Percentiles rank a stretch among this genome's conserved stretches.
Evolutionary conservation across 1,140 invertebrate genomes (phyloP).

Genomic region (Pogonus chalceus): DNA sequence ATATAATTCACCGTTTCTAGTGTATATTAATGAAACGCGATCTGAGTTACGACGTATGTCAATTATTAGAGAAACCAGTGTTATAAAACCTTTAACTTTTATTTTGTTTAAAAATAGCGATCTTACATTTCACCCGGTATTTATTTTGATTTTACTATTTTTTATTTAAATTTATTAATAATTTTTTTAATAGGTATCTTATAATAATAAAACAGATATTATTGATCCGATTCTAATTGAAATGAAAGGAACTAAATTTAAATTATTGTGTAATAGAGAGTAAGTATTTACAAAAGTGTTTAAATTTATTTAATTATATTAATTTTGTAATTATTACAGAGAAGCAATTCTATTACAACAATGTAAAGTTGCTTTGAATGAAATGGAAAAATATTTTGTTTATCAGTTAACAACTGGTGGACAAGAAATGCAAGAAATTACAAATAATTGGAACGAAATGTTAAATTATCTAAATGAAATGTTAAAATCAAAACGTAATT

Average conservation of each 20-base stretch:
- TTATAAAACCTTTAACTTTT: conserved; percentile 26
- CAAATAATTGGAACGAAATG: conserved; percentile 22
- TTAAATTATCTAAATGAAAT: conserved; percentile 16
- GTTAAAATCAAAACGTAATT: conserved; percentile 6
- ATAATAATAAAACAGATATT: conserved; percentile 12
- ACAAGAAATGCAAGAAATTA: conserved; percentile 18
- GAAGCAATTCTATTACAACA: conserved; percentile 22
- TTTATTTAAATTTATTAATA: conserved; percentile 11
- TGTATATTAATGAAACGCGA: conserved; percentile 33
- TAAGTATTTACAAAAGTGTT: conserved; percentile 16
- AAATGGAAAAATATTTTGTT: conserved; percentile 24
- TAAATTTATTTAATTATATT: conserved; percentile 11
- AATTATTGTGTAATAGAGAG: conserved; percentile 25
- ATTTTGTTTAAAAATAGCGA: conserved; percentile 29
- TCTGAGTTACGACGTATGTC: conserved; percentile 30
- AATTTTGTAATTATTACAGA: conserved; percentile 19
- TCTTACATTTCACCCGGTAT: conserved; percentile 22
- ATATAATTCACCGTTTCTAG: conserved; percentile 26
- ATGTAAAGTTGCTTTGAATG: conserved; percentile 25
- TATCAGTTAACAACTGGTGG: conserved; percentile 27
- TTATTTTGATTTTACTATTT: conserved; percentile 12
- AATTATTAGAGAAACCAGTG: conserved; percentile 30
- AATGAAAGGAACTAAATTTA: conserved; percentile 25
- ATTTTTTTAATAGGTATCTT: conserved; percentile 17
- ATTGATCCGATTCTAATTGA: conserved; percentile 21